Evolutionary conservation across 2,888 invertebrate genomes (phyloP), one percentile per base, ranked within the genome.

Genomic region (Prosapia bicincta): DNA sequence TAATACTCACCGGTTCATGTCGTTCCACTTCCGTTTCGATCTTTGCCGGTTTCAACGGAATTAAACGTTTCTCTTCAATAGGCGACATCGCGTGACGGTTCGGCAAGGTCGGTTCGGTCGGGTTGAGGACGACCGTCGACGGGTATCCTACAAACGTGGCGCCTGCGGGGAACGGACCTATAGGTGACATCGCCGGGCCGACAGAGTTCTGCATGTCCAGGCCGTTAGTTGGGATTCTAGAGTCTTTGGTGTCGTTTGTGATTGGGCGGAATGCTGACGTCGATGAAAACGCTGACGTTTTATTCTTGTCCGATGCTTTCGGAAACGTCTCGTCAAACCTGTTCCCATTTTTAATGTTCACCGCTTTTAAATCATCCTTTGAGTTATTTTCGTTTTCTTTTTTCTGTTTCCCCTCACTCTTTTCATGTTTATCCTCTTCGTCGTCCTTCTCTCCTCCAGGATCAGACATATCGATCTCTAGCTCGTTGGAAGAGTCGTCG

Each of bases 231-330:
- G 76, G 82, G 0, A 84, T 79, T 26, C 83, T 72, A 83, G 85
- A 81, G 78, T 88, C 87, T 81, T 92, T 91, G 30, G 90, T 89
- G 81, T 92, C 91, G 9, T 72, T 74, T 20, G 88, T 87, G 2
- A 91, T 93, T 10, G 93, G 94, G 82, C 93, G 91, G 83, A 95
- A 94, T 0, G 94, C 94, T 0, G 94, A 94, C 71, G 91, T 90
- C 26, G 72, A 26, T 65, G 70, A 75, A 68, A 77, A 75, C 25
- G 69, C 76, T 32, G 73, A 38, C 7, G 26, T 24, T 74, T 79
- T 74, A 65, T 71, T 66, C 30, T 76, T 72, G 26, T 69, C 71
- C 15, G 69, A 69, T 73, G 77, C n/a, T 69, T 72, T 26, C 69
- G 77, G 66, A 75, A 69, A 76, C 43, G 69, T 30, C 9, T 69